Evolutionary conservation across 2,113 vertebrate genomes (phyloP), one percentile per base, ranked within the genome.

Genomic region (Zeus faber): DNA sequence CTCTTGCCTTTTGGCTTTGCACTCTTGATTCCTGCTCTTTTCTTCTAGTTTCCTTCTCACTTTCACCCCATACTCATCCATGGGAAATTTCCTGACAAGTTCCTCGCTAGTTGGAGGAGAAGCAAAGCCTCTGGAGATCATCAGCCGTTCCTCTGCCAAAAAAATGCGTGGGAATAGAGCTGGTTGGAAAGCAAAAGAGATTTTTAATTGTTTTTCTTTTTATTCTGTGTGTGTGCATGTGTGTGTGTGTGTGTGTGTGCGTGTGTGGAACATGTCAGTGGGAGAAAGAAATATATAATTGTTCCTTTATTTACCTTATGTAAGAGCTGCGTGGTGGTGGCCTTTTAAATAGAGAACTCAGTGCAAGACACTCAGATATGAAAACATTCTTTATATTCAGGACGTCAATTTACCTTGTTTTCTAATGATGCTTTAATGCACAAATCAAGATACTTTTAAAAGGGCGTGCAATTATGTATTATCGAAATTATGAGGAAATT

Each of bases 71-170:
- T 85, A 84, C 86, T 88, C 80, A 81, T 91, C 93, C 94, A 92
- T 94, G 93, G 93, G 91, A 95, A 95, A 95, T 92, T 94, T 87
- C 93, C 93, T 96, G 94, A 98, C 92, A 96, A 94, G 92, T 95
- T 95, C 94, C 92, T 94, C 92, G 86, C 59, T 87, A 89, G 86
- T 90, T 92, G 92, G 91, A 93, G 93, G 91, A 92, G 90, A 92
- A 88, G 73, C 85, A 80, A 88, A 83, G 93, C 87, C 92, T 95
- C 88, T 94, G 91, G 93, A 93, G 95, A 91, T 93, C 91, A 91
- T 92, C 91, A 91, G 87, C 70, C 82, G 85, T 90, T 85, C 88
- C 84, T 88, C 96, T 95, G 94, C 96, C 33, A 37, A 98, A 93
- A 70, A 92, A 93, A 93, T 94, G 93, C 91, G 93, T 98, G 95